These are phyloP conservation scores for Lampris incognitus DNA, from an alignment of 2,113 vertebrate species.

Conservation along the genomic window DNA sequence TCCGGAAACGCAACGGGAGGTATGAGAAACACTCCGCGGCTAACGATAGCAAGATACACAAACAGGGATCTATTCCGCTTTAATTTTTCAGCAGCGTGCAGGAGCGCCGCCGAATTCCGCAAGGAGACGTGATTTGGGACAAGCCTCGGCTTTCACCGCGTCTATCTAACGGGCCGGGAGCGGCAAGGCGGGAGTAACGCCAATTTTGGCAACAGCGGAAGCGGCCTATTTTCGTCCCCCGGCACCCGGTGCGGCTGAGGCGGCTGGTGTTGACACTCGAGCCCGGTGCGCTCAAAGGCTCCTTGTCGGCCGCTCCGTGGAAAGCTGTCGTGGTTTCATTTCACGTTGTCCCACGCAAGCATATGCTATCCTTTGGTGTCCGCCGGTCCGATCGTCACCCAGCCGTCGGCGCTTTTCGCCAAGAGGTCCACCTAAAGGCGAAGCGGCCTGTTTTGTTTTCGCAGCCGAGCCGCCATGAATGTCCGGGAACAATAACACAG, in stretches of 20 bases:
- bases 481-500: slow-evolving; percentile 82
- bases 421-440: slow-evolving; percentile 24
- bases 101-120: slow-evolving; percentile 11
- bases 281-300: slow-evolving; percentile 56
- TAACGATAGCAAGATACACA: slow-evolving; percentile 78
- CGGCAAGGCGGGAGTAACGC: slow-evolving; percentile 38
- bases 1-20: slow-evolving; percentile 71
- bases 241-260: slow-evolving; percentile 62
- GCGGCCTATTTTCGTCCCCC: slow-evolving; percentile 81
- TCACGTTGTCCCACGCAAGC: neutral
- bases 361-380: neutral
- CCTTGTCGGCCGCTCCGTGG: neutral
- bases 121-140: neutral
- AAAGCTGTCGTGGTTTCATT: neutral
- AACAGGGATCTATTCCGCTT: slow-evolving; percentile 69
- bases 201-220: slow-evolving; percentile 60
- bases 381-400: neutral
- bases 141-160: neutral
- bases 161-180: slow-evolving; percentile 16
- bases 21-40: slow-evolving; percentile 61
- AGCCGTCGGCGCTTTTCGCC: slow-evolving; percentile 7
- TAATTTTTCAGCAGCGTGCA: slow-evolving; percentile 5
- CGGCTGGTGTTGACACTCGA: slow-evolving; percentile 57
- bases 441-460: slow-evolving; percentile 82
- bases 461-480: slow-evolving; percentile 75